Evolutionary conservation across 1,140 invertebrate species (phyloP).

Genomic region (Atta texana): DNA sequence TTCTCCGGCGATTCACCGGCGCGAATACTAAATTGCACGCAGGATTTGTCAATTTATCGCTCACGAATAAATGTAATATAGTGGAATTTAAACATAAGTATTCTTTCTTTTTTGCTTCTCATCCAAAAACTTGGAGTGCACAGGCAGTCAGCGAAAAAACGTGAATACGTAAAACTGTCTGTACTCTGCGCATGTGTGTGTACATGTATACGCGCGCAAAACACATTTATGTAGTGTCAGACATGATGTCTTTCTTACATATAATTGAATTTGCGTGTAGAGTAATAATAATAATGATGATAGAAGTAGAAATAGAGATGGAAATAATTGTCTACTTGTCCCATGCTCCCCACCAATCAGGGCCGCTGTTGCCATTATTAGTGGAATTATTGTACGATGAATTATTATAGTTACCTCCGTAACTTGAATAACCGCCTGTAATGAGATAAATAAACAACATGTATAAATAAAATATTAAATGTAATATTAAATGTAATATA

Average conservation of each 20-base stretch:
- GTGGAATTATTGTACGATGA: slow-evolving; percentile 81
- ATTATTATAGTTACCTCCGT: slow-evolving; percentile 82
- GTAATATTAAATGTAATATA: too few relatives aligned
- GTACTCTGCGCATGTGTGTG: slow-evolving; percentile 58
- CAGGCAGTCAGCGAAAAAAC: slow-evolving; percentile 73
- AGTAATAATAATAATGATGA: slow-evolving; percentile 85
- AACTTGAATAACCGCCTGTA: slow-evolving; percentile 79
- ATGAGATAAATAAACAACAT: slow-evolving; percentile 22
- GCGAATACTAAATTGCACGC: slow-evolving; percentile 63
- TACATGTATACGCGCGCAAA: slow-evolving; percentile 67
- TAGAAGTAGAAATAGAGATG: slow-evolving; percentile 80
- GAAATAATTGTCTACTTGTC: slow-evolving; percentile 76
- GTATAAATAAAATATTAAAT: not conserved
- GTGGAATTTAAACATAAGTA: slow-evolving; percentile 70
- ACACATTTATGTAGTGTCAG: slow-evolving; percentile 69
- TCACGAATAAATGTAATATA: slow-evolving; percentile 74
- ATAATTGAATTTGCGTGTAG: slow-evolving; percentile 85
- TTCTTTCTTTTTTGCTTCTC: slow-evolving; percentile 46
- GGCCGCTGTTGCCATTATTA: slow-evolving; percentile 81
- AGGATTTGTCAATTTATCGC: slow-evolving; percentile 75
- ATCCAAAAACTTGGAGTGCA: slow-evolving; percentile 68
- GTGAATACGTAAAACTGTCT: slow-evolving; percentile 71
- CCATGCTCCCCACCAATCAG: slow-evolving; percentile 82
- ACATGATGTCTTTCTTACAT: slow-evolving; percentile 82
- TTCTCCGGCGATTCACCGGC: slow-evolving; percentile 15